Conservation (phyloP, 2,113 vertebrate genomes). For the Calidris pygmaea region DNA sequence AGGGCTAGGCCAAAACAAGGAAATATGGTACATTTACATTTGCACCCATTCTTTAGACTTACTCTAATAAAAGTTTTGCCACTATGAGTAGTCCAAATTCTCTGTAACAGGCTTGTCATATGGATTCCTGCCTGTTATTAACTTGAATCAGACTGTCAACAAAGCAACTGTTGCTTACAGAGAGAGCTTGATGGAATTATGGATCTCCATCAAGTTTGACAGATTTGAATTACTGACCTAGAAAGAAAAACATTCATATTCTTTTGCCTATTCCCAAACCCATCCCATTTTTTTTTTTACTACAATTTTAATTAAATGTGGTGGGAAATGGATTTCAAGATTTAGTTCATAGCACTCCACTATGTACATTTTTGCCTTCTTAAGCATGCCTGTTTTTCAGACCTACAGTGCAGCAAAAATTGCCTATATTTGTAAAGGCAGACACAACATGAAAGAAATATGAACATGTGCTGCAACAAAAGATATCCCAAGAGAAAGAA, state of each 20-base stretch:
- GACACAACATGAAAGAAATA: background rate
- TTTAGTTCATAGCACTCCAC: background rate
- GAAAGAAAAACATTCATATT: conserved; percentile 2
- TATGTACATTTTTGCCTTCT: background rate
- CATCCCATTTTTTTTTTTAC: background rate
- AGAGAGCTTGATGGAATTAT: background rate
- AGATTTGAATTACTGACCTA: conserved; percentile 15
- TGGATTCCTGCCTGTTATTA: background rate
- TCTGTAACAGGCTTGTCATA: background rate
- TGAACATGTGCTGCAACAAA: background rate
- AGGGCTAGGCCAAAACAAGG: background rate
- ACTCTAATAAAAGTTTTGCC: background rate
- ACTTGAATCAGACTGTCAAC: background rate
- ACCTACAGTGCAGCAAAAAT: background rate
- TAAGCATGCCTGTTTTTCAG: background rate
- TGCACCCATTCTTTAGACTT: background rate
- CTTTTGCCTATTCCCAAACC: background rate
- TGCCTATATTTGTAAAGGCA: background rate
- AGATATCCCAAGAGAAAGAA: background rate
- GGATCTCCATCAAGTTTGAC: background rate
- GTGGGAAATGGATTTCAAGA: background rate
- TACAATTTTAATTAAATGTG: background rate
- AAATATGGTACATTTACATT: background rate
- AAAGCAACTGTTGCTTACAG: background rate
- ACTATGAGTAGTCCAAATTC: background rate